phyloP scores from a whole-genome alignment of 2,797 vertebrate genomes.

The Sciaenops ocellatus region DNA sequence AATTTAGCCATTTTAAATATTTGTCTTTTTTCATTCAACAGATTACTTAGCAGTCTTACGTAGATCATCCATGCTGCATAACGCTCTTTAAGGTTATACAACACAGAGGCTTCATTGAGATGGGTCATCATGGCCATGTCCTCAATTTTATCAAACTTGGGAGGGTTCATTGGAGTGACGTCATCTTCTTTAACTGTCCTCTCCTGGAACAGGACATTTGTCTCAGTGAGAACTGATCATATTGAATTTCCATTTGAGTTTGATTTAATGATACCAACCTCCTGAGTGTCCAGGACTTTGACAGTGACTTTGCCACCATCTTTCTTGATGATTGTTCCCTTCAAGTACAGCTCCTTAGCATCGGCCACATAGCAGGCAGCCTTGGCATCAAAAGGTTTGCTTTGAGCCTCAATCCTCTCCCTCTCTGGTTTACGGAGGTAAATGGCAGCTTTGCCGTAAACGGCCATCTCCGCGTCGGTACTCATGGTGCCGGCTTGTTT shows the following conservation, averaged over 20 bases:
- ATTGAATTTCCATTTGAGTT: background rate
- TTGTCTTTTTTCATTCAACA: slow-evolving; percentile 47
- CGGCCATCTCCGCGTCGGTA: slow-evolving; percentile 86
- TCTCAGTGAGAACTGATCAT: slow-evolving; percentile 24
- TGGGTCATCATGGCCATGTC: slow-evolving; percentile 86
- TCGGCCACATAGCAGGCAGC: slow-evolving; percentile 86
- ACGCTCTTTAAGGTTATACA: slow-evolving; percentile 97
- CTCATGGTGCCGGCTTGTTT: no score
- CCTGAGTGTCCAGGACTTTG: slow-evolving; percentile 39
- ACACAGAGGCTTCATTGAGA: slow-evolving; percentile 86
- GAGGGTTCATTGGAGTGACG: slow-evolving; percentile 82
- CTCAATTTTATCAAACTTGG: slow-evolving; percentile 85
- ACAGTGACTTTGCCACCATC: slow-evolving; percentile 82
- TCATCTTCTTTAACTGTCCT: slow-evolving; percentile 86
- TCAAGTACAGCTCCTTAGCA: slow-evolving; percentile 87
- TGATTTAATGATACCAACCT: slow-evolving; percentile 57
- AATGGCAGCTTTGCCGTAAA: slow-evolving; percentile 86
- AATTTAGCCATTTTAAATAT: background rate
- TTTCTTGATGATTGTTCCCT: slow-evolving; percentile 84
- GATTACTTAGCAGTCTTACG: slow-evolving; percentile 42
- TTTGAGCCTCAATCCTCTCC: slow-evolving; percentile 90
- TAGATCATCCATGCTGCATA: slow-evolving; percentile 95
- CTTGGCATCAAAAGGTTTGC: slow-evolving; percentile 89
- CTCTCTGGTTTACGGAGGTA: slow-evolving; percentile 90
- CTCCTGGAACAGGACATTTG: slow-evolving; percentile 73